Evolutionary conservation across 2,888 invertebrate genomes (phyloP).

Genomic region (Mesorhabditis belari): DNA sequence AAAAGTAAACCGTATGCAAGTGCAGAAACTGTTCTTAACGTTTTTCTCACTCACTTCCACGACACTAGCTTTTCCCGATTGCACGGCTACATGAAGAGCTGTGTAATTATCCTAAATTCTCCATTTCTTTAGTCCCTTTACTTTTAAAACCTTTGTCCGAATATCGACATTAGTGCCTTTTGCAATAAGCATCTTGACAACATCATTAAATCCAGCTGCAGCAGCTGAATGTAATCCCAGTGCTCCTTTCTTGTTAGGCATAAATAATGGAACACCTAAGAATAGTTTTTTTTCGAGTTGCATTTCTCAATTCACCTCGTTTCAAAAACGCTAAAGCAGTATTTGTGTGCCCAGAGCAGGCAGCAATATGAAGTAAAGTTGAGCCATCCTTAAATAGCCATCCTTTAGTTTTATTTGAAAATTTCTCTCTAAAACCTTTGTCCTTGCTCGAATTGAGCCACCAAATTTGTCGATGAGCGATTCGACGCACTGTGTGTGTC

Average conservation of each 20-base stretch:
- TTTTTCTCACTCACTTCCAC: conserved; percentile 41
- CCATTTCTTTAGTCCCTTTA: background rate
- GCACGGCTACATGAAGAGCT: conserved; percentile 89
- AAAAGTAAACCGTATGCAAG: too few species aligned
- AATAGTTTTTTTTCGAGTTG: background rate
- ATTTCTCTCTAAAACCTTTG: background rate
- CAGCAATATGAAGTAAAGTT: conserved; percentile 96
- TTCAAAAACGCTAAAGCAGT: conserved; percentile 96
- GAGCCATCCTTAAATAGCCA: conserved; percentile 69
- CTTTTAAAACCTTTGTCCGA: conserved; percentile 74
- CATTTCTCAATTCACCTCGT: conserved; percentile 61
- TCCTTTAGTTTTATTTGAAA: background rate
- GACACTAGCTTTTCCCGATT: conserved; percentile 54
- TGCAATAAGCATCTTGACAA: conserved; percentile 69
- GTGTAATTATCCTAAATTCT: conserved; percentile 89
- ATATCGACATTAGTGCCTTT: conserved; percentile 95
- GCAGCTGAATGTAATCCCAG: conserved; percentile 96
- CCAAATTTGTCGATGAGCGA: conserved; percentile 92
- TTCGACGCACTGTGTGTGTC: conserved; percentile 90
- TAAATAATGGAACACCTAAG: conserved; percentile 81
- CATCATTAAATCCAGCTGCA: conserved; percentile 84
- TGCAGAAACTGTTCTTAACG: too few species aligned
- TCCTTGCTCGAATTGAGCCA: conserved; percentile 63
- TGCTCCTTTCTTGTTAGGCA: conserved; percentile 98
- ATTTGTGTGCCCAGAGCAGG: conserved; percentile 90